Percentiles rank a stretch among this genome's conserved stretches.
These are phyloP conservation scores for Argyresthia albistria DNA, from an alignment of 2,888 invertebrate genomes.

Conservation along the genomic window DNA sequence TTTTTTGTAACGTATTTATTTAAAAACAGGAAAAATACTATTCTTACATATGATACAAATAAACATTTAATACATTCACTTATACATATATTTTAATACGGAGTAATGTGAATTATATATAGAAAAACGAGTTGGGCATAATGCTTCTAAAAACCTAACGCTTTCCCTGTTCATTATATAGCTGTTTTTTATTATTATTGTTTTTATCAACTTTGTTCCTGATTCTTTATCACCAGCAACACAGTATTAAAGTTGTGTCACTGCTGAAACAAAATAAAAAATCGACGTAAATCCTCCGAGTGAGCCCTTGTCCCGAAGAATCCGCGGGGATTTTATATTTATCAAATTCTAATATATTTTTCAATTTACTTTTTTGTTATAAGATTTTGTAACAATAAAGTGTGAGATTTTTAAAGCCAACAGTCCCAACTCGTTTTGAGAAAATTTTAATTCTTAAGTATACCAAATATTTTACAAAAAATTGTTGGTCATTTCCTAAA, in stretches of 20 bases:
- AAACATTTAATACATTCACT: constrained; percentile 52
- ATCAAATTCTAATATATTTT: constrained; percentile 6
- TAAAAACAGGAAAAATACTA: constrained; percentile 45
- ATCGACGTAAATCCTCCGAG: constrained; percentile 33
- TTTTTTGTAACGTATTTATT: constrained; percentile 16
- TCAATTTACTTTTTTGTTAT: constrained; percentile 14
- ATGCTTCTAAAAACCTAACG: constrained; percentile 6
- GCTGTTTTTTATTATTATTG: constrained; percentile 5
- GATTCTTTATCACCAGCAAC: constrained; percentile 9
- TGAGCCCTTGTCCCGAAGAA: constrained; percentile 49
- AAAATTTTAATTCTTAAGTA: constrained; percentile 27
- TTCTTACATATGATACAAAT: constrained; percentile 28
- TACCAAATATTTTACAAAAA: constrained; percentile 43
- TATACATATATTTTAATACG: constrained; percentile 24
- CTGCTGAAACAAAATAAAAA: constrained; percentile 33
- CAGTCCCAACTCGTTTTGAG: constrained; percentile 23
- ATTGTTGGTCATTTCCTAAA: constrained; percentile 45
- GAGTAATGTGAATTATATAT: not conserved
- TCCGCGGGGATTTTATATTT: constrained; percentile 38
- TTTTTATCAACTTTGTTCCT: constrained; percentile 3
- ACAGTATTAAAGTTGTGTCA: constrained; percentile 22
- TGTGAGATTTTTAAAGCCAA: constrained; percentile 14
- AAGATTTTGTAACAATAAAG: constrained; percentile 4
- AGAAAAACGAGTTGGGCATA: not conserved
- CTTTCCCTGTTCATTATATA: not conserved